phyloP scores from a whole-genome alignment of 1,140 invertebrate genomes.

The Listronotus bonariensis region DNA sequence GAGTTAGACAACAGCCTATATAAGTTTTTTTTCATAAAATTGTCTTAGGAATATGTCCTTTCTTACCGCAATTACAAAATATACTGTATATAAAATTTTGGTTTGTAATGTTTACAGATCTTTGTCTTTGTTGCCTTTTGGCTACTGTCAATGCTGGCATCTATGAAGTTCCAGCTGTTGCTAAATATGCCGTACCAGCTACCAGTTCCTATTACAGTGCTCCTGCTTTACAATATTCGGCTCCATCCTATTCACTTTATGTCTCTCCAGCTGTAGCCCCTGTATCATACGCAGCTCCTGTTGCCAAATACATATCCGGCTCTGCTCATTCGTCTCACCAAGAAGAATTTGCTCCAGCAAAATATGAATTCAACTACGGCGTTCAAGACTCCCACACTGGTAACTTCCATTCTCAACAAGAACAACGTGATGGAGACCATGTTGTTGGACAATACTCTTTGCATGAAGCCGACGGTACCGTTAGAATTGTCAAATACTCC shows the following conservation, averaged over 20 bases:
- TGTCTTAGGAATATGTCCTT: no score
- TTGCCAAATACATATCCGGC: slow-evolving; percentile 28
- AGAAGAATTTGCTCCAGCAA: slow-evolving; percentile 39
- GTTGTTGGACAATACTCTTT: slow-evolving; percentile 49
- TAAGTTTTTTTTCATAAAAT: no score
- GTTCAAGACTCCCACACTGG: slow-evolving; percentile 59
- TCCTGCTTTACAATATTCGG: slow-evolving; percentile 10
- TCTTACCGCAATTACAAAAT: no score
- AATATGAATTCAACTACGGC: slow-evolving; percentile 43
- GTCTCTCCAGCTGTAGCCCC: slow-evolving; percentile 47
- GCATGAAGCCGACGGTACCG: slow-evolving; percentile 60
- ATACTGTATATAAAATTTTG: no score
- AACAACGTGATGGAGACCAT: slow-evolving; percentile 43
- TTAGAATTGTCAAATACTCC: slow-evolving; percentile 61
- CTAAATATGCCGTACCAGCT: slow-evolving; percentile 39
- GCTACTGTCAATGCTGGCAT: slow-evolving; percentile 56
- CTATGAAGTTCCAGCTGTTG: slow-evolving; percentile 40
- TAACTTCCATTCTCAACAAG: slow-evolving; percentile 44
- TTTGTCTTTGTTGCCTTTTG: slow-evolving; percentile 56
- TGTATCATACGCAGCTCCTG: slow-evolving; percentile 49
- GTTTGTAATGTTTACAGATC: slow-evolving; percentile 59
- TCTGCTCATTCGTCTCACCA: slow-evolving; percentile 46
- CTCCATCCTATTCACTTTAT: slow-evolving; percentile 12
- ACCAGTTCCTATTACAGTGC: slow-evolving; percentile 21
- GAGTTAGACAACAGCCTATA: no score